Evolutionary conservation across 30 jellyfish, hydroid and myxozoan species (phyloP), one percentile per base, ranked within the genome.

Genomic region (Haliclystus octoradiatus): DNA sequence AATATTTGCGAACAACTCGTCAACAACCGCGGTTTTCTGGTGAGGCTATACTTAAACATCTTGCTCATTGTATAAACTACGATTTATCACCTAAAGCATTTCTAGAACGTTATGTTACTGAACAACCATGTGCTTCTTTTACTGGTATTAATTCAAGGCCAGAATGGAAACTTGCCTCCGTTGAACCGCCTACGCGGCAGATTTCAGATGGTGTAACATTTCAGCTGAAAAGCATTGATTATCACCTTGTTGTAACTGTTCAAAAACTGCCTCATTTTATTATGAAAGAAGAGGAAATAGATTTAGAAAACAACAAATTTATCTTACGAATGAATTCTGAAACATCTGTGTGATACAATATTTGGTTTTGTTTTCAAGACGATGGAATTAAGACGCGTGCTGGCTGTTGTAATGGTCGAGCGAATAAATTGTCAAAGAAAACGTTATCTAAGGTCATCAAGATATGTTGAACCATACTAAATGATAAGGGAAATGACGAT

Each of bases 71-170:
- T 52, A 76, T 89, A 9, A 70, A 75, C 65, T 68, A 82, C 62
- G 98, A 89, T 46, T 71, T 89, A n/a, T 81, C 98, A 15, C 89
- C 98, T 49, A 81, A 73, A 71, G 95, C 98, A 25, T 89, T 89
- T 72, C 79, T 89, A 31, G 98, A 89, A 63, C 93, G 93, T 66
- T 89, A 81, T 61, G 67, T 76, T 13, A 25, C 51, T 31, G 94
- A 70, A 27, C 98, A 89, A 62, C 98, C 98, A 1, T 75, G 93
- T 50, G 75, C 80, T 49, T 75, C 95, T 3, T 89, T 74, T 53
- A 66, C 70, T 71, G 94, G 90, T 0, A 74, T 69, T 60, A 92
- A 78, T 31, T 71, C 80, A 23, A 49, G 69, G 26, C 94, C 76
- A 46, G 95, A 74, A n/a, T 89, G 98, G 98, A 76, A 75, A 26